These are phyloP conservation scores for Pachycephala philippinensis DNA, from an alignment of 2,113 vertebrate genomes.

Conservation along the genomic window DNA sequence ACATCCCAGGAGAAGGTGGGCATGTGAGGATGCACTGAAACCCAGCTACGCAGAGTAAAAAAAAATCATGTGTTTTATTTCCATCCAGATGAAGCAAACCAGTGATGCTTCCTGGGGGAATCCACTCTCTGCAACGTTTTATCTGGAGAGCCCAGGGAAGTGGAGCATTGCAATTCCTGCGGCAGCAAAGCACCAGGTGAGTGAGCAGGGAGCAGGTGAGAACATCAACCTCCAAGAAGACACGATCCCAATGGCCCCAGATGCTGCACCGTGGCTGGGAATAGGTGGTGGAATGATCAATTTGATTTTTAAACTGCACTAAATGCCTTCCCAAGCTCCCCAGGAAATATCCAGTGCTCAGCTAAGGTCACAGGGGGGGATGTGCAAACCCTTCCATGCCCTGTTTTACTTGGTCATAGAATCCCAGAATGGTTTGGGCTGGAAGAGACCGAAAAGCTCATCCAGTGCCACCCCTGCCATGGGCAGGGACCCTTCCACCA, in stretches of 20 bases:
- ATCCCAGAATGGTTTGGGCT: background rate
- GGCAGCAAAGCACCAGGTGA: background rate
- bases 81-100: background rate
- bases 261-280: background rate
- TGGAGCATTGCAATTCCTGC: accelerated
- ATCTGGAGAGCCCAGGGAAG: background rate
- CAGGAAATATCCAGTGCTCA: background rate
- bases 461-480: no score
- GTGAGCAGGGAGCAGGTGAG: background rate
- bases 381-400: background rate
- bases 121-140: background rate
- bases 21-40: background rate
- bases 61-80: background rate
- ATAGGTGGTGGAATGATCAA: background rate
- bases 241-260: accelerated
- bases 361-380: background rate
- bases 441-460: background rate
- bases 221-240: background rate
- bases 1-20: background rate
- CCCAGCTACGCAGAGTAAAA: background rate
- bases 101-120: background rate
- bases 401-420: background rate
- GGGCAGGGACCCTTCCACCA: background rate
- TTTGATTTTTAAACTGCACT: background rate
- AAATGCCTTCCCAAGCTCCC: background rate